These are phyloP conservation scores for Gopherus evgoodei DNA, from an alignment of 2,113 vertebrate genomes.

Conservation along the genomic window DNA sequence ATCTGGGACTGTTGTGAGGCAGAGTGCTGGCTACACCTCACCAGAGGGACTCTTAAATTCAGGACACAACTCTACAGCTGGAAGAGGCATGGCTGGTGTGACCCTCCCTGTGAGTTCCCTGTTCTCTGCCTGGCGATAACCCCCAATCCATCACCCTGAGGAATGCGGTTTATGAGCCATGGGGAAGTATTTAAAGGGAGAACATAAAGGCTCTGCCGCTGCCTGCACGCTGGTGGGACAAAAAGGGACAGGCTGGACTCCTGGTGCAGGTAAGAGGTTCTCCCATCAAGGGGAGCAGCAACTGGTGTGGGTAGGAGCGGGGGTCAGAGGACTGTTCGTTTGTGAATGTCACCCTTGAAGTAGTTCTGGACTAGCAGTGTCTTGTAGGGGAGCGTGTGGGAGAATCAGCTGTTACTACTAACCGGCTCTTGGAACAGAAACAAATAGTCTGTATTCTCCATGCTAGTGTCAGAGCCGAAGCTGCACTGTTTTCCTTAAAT, in stretches of 20 bases:
- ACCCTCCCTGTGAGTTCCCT: not conserved
- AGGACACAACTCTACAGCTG: not conserved
- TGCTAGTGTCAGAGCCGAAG: not conserved
- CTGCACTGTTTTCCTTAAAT: not conserved
- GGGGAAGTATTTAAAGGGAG: conserved; percentile 52
- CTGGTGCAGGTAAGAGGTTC: not conserved
- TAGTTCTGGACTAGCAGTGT: not conserved
- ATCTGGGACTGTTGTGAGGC: not conserved
- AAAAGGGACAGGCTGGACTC: not conserved
- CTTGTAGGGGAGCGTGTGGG: not conserved
- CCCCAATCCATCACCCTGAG: conserved; percentile 50
- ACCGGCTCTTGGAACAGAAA: not conserved
- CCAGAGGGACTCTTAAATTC: not conserved
- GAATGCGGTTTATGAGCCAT: not conserved
- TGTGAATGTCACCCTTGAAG: not conserved
- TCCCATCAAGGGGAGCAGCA: not conserved
- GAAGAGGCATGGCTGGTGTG: not conserved
- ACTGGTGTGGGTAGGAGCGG: not conserved
- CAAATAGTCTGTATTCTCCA: not conserved
- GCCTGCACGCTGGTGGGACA: not conserved
- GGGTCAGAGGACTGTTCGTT: not conserved
- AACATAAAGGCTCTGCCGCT: not conserved
- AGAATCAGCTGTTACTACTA: not conserved
- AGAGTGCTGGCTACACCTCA: not conserved
- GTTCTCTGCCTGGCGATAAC: conserved; percentile 23